These are phyloP conservation scores for Camelus bactrianus DNA, from an alignment of 2,113 vertebrate genomes.

Conservation along the genomic window DNA sequence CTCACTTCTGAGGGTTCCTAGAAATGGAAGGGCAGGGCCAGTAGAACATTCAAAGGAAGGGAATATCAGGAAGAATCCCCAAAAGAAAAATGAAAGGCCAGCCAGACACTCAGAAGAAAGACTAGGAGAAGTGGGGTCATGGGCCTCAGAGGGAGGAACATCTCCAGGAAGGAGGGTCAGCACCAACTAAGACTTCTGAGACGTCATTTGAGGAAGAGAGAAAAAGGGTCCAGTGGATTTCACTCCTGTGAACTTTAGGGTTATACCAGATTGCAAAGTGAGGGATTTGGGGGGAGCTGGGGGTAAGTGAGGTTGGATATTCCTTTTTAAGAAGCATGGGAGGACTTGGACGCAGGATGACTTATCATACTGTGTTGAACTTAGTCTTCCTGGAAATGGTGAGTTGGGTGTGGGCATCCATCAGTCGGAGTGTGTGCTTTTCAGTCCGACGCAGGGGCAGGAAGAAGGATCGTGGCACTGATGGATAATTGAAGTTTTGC, in stretches of 20 bases:
- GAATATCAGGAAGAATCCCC: too few relatives aligned
- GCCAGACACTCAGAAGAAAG: not conserved
- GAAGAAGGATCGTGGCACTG: accelerated
- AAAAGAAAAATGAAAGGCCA: not conserved
- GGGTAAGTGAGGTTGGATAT: accelerated
- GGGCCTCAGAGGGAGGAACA: not conserved
- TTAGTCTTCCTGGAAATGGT: not conserved
- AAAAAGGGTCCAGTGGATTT: too few relatives aligned
- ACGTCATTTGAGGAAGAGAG: not conserved
- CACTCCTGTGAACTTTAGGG: accelerated
- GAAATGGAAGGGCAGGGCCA: not conserved
- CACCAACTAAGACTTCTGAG: not conserved
- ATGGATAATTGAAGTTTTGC: not conserved
- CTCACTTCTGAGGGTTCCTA: not conserved
- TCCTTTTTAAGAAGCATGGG: not conserved
- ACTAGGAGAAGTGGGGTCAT: not conserved
- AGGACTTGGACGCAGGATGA: not conserved
- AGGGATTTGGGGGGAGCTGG: not conserved
- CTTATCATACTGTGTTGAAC: not conserved
- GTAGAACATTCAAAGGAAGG: not conserved
- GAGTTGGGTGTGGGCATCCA: not conserved
- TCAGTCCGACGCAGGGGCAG: too few relatives aligned
- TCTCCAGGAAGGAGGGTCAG: too few relatives aligned
- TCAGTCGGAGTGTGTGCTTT: not conserved
- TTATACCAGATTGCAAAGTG: too few relatives aligned